Evolutionary conservation across 2,797 vertebrate species (phyloP).

Genomic region (Sebastes steindachneri): DNA sequence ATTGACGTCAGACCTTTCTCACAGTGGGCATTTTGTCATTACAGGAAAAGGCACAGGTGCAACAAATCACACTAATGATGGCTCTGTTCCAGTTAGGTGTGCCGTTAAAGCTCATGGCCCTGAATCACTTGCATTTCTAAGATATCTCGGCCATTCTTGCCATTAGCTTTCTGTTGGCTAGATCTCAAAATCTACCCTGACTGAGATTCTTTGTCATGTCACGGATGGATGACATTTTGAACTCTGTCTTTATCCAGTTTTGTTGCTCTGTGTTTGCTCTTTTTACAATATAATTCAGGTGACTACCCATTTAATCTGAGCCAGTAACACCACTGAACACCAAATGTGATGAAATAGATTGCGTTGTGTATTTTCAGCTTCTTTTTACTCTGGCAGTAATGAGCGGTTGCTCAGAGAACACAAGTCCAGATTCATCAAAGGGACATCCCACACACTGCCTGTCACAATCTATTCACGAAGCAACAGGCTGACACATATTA

Average conservation of each 20-base stretch:
- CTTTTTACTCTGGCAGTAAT: conserved; percentile 51
- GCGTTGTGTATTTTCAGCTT: conserved; percentile 33
- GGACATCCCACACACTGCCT: conserved; percentile 74
- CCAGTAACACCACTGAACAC: conserved; percentile 1
- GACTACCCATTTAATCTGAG: background rate
- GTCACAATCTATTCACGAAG: conserved; percentile 74
- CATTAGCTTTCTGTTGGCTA: background rate
- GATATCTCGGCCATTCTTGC: background rate
- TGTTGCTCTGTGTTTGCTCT: background rate
- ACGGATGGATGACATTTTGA: background rate
- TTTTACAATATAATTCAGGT: background rate
- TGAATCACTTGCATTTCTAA: conserved; percentile 6
- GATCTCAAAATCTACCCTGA: background rate
- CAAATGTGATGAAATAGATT: conserved; percentile 30
- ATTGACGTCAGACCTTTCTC: background rate
- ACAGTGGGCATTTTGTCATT: conserved; percentile 4
- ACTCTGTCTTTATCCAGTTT: background rate
- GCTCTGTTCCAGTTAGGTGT: background rate
- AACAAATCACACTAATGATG: background rate
- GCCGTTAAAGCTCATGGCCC: background rate
- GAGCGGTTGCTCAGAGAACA: conserved; percentile 59
- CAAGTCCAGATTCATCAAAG: conserved; percentile 69
- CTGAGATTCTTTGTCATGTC: background rate
- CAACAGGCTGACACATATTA: conserved; percentile 57
- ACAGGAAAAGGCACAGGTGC: conserved; percentile 1